A percentile compares a stretch with the other conserved stretches of the same genome.
Conservation (phyloP, 2,888 invertebrate genomes). For the Microplitis deprimator region DNA sequence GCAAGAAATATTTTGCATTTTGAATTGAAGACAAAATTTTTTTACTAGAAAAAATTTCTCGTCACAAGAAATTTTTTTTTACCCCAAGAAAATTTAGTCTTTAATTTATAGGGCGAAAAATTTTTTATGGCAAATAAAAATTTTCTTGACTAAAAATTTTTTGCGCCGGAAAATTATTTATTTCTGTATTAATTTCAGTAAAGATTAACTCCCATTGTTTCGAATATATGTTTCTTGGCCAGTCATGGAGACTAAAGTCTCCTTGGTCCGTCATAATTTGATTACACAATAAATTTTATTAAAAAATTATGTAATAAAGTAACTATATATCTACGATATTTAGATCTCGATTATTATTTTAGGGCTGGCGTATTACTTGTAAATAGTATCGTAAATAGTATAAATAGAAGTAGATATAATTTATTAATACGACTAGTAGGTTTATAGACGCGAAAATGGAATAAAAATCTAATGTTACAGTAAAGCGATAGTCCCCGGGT, state of each 20-base stretch:
- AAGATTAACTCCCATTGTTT: not conserved
- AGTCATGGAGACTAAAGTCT: constrained; percentile 27
- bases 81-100: too few species aligned
- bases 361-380: not conserved
- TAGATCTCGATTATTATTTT: not conserved
- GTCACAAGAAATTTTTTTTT: too few species aligned
- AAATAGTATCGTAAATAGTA: not conserved
- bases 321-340: not conserved
- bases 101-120: too few species aligned
- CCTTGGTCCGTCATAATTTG: constrained; percentile 33
- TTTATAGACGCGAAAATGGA: not conserved
- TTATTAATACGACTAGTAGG: not conserved
- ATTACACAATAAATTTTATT: not conserved
- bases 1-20: too few species aligned
- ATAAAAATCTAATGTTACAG: not conserved
- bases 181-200: not conserved
- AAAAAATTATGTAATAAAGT: not conserved
- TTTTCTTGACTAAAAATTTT: too few species aligned
- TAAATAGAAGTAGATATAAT: not conserved
- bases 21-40: too few species aligned
- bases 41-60: too few species aligned
- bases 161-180: too few species aligned
- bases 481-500: not conserved
- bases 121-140: too few species aligned
- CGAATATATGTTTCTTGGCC: constrained; percentile 39